Conservation (phyloP, 2,797 vertebrate species). For the Xenentodon cancila region DNA sequence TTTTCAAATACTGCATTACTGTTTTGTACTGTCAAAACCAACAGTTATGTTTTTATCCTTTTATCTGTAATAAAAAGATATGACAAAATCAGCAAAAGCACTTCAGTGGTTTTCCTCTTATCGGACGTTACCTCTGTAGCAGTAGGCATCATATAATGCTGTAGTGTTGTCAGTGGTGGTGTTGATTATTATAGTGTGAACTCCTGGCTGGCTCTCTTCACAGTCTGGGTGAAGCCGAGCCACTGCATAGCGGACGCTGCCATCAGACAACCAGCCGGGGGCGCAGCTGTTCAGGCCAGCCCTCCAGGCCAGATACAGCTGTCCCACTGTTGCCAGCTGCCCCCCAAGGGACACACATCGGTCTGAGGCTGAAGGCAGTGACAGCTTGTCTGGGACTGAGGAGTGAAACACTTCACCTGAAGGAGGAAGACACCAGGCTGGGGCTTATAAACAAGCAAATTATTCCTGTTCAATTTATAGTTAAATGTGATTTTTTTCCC, state of each 20-base stretch:
- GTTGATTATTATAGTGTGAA: constrained; percentile 85
- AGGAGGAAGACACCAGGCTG: constrained; percentile 15
- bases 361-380: constrained; percentile 82
- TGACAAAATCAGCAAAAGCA: too few species aligned
- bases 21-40: too few species aligned
- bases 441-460: constrained; percentile 8
- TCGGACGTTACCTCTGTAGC: constrained; percentile 86
- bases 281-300: constrained; percentile 91
- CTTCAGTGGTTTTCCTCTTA: background rate
- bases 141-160: constrained; percentile 87
- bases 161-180: constrained; percentile 78
- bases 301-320: constrained; percentile 92
- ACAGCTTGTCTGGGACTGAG: constrained; percentile 82
- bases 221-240: constrained; percentile 84
- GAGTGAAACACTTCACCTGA: constrained; percentile 83
- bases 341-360: constrained; percentile 86
- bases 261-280: constrained; percentile 93
- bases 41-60: too few species aligned
- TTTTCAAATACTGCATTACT: background rate
- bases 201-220: constrained; percentile 82
- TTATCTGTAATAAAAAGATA: too few species aligned
- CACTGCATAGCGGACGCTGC: constrained; percentile 91
- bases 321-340: constrained; percentile 88
- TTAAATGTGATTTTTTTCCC: background rate
- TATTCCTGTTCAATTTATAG: background rate